Evolutionary conservation across 2,888 invertebrate genomes (phyloP).

Genomic region (Amphipyra tragopoginis): DNA sequence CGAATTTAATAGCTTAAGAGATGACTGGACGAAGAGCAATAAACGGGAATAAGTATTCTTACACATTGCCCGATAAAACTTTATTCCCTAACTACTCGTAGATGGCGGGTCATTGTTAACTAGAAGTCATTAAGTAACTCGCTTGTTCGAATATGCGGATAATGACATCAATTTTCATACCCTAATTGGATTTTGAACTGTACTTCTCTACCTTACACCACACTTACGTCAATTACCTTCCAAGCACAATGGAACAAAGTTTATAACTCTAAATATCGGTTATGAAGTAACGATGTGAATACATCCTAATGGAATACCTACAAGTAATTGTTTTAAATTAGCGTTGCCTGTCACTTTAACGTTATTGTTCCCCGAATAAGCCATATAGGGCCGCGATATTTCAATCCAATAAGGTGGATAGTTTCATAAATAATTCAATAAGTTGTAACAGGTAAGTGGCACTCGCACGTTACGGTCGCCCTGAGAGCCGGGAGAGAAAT

Average conservation of each 20-base stretch:
- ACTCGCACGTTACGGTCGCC: slow-evolving; percentile 83
- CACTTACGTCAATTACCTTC: slow-evolving; percentile 38
- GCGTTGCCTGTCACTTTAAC: slow-evolving; percentile 60
- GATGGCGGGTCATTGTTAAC: slow-evolving; percentile 60
- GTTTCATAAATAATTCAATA: slow-evolving; percentile 88
- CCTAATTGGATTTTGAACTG: slow-evolving; percentile 64
- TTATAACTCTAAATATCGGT: slow-evolving; percentile 43
- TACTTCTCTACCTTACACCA: slow-evolving; percentile 39
- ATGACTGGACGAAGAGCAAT: slow-evolving; percentile 86
- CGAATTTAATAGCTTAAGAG: slow-evolving; percentile 86
- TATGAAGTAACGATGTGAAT: slow-evolving; percentile 34
- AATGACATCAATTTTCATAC: slow-evolving; percentile 59
- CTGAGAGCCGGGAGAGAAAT: slow-evolving; percentile 72
- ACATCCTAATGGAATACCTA: slow-evolving; percentile 21
- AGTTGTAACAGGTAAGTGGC: slow-evolving; percentile 88
- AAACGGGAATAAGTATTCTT: slow-evolving; percentile 87
- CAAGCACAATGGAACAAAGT: slow-evolving; percentile 48
- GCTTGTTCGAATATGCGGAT: slow-evolving; percentile 52
- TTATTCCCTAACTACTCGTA: slow-evolving; percentile 75
- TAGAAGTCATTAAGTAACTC: slow-evolving; percentile 63
- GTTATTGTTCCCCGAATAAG: slow-evolving; percentile 71
- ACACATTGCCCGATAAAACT: slow-evolving; percentile 85
- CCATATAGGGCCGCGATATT: slow-evolving; percentile 74
- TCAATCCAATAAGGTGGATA: slow-evolving; percentile 87
- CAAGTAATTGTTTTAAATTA: slow-evolving; percentile 53